Conservation (phyloP, 2,888 invertebrate genomes). For the Lasioglossum zephyrum region DNA sequence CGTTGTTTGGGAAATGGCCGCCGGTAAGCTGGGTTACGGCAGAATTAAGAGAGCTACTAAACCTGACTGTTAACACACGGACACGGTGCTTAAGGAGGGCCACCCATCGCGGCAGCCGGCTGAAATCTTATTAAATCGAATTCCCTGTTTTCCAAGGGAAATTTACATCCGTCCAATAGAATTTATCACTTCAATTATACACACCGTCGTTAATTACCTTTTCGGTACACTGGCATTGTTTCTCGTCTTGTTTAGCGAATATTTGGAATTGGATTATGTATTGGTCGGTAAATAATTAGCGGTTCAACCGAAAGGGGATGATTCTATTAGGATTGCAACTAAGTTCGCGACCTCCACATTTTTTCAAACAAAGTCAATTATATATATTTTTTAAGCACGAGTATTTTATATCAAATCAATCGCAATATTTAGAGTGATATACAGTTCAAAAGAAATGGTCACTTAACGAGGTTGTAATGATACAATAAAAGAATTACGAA, state of each 20-base stretch:
- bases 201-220: neutral
- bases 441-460: too few species aligned
- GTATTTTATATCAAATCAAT: too few species aligned
- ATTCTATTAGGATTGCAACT: too few species aligned
- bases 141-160: neutral
- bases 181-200: slow-evolving; percentile 16
- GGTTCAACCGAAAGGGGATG: too few species aligned
- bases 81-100: neutral
- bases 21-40: neutral
- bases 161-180: neutral
- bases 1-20: neutral
- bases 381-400: too few species aligned
- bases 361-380: too few species aligned
- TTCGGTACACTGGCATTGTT: neutral
- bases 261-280: neutral
- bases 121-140: slow-evolving; percentile 43
- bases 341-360: too few species aligned
- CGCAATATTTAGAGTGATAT: too few species aligned
- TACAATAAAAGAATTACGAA: too few species aligned
- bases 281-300: too few species aligned
- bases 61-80: slow-evolving; percentile 25
- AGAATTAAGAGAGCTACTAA: slow-evolving; percentile 29
- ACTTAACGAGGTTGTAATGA: too few species aligned
- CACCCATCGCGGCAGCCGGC: neutral
- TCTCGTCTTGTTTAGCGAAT: neutral